Evolutionary conservation across 2,888 invertebrate species (phyloP).

Genomic region (Drosophila longiperda): DNA sequence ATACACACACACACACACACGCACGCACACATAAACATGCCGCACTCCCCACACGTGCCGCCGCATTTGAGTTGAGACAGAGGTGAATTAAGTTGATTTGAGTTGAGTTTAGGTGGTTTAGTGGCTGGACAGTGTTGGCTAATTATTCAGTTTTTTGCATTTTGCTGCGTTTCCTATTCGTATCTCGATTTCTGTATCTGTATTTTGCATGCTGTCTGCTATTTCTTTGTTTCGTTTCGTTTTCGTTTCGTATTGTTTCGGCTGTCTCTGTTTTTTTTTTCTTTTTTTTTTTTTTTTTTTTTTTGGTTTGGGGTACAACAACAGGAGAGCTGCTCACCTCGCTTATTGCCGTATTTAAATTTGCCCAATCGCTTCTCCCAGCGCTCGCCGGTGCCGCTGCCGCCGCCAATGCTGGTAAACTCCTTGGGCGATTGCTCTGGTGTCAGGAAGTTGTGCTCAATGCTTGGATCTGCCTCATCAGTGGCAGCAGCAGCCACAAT

Average conservation of each 20-base stretch:
- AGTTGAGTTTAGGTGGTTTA: constrained; percentile 27
- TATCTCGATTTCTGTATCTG: constrained; percentile 1
- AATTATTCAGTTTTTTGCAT: neutral
- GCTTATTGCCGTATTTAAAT: constrained; percentile 86
- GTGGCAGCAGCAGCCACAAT: neutral
- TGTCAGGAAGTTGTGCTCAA: constrained; percentile 81
- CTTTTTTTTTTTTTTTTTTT: constrained; percentile 2
- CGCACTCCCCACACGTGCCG: constrained; percentile 59
- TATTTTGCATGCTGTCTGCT: constrained; percentile 4
- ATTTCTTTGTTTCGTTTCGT: constrained; percentile 8
- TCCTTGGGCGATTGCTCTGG: constrained; percentile 76
- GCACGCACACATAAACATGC: constrained; percentile 41
- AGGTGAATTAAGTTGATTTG: constrained; percentile 26
- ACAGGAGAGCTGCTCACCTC: constrained; percentile 84
- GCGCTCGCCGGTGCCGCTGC: constrained; percentile 78
- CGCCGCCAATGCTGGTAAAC: constrained; percentile 41
- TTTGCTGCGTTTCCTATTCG: constrained; percentile 18
- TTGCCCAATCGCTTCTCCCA: constrained; percentile 85
- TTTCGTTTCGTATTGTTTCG: constrained; percentile 3
- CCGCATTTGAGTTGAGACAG: constrained; percentile 20
- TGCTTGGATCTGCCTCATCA: constrained; percentile 26
- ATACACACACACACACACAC: constrained; percentile 12
- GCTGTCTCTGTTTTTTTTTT: neutral
- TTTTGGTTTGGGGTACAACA: constrained; percentile 32
- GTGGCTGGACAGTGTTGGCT: constrained; percentile 22